A percentile compares a stretch with the other conserved stretches of the same genome.
Evolutionary conservation across 2,888 invertebrate genomes (phyloP).

Genomic region (Drosophila colorata): DNA sequence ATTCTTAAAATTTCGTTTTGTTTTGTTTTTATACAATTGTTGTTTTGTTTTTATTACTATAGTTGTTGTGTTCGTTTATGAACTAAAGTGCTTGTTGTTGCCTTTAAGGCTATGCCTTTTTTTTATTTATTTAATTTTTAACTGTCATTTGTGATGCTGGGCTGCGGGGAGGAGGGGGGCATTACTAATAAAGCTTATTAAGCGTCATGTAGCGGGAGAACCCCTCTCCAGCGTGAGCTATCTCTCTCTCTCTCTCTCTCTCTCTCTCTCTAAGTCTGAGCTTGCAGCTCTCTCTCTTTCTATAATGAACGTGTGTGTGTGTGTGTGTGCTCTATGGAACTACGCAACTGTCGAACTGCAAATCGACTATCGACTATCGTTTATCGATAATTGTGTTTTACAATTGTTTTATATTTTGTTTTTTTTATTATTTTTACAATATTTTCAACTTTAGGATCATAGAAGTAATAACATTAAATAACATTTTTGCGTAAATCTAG

Average conservation of each 20-base stretch:
- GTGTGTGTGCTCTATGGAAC: conserved; percentile 49
- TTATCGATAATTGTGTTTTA: conserved; percentile 58
- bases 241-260: conserved; percentile 8
- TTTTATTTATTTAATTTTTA: background rate
- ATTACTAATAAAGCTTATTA: conserved; percentile 32
- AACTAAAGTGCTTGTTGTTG: conserved; percentile 37
- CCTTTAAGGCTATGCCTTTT: conserved; percentile 49
- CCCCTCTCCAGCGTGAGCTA: background rate
- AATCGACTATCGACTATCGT: conserved; percentile 43
- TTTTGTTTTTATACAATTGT: conserved; percentile 4
- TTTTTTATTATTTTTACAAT: conserved; percentile 76
- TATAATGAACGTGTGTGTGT: conserved; percentile 21
- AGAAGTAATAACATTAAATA: conserved; percentile 80
- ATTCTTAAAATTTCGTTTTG: conserved; percentile 20
- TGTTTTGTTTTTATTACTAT: conserved; percentile 12
- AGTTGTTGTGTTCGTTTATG: conserved; percentile 23
- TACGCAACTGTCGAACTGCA: conserved; percentile 47
- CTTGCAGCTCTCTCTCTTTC: conserved; percentile 53
- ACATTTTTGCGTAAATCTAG: conserved; percentile 79
- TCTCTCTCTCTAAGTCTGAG: conserved; percentile 38
- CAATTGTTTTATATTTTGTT: conserved; percentile 36
- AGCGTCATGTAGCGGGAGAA: conserved; percentile 23
- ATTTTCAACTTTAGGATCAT: conserved; percentile 80
- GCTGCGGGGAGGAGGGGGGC: background rate
- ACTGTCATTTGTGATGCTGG: conserved; percentile 31